Percentiles rank a stretch among this genome's conserved stretches.
These are phyloP conservation scores for Diogma glabrata DNA, from an alignment of 2,888 invertebrate genomes.

Conservation along the genomic window DNA sequence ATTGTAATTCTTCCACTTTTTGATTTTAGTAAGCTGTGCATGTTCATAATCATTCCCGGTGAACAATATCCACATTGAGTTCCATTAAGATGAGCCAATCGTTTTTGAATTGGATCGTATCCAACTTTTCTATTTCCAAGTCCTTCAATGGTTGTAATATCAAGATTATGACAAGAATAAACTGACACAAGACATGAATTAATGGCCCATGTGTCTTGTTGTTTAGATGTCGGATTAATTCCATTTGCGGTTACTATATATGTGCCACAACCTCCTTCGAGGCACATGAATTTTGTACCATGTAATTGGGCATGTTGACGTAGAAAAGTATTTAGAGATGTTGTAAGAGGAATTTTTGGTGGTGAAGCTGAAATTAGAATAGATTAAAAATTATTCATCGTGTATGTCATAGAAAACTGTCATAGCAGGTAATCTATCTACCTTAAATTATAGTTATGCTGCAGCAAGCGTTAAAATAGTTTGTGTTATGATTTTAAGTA, in stretches of 20 bases:
- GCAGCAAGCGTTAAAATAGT: no score
- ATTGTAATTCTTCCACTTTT: slow-evolving; percentile 24
- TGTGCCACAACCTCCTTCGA: slow-evolving; percentile 49
- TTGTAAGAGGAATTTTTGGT: slow-evolving; percentile 26
- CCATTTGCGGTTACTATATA: slow-evolving; percentile 39
- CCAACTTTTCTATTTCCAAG: slow-evolving; percentile 48
- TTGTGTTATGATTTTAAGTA: no score
- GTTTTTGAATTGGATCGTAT: slow-evolving; percentile 49
- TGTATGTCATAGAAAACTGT: no score
- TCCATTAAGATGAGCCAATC: slow-evolving; percentile 47
- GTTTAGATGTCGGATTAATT: slow-evolving; percentile 19
- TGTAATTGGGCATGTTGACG: slow-evolving; percentile 39
- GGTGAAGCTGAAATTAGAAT: no score
- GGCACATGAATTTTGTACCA: slow-evolving; percentile 48
- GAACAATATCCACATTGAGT: slow-evolving; percentile 58
- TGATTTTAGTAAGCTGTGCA: slow-evolving; percentile 19
- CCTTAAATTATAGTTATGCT: no score
- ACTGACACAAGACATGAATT: slow-evolving; percentile 15
- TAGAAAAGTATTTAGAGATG: slow-evolving; percentile 42
- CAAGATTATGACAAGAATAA: slow-evolving; percentile 47
- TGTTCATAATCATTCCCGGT: slow-evolving; percentile 45
- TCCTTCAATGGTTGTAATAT: slow-evolving; percentile 54
- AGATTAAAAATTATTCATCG: no score
- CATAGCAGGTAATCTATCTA: no score
- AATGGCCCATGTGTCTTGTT: background rate